Evolutionary conservation across 2,797 vertebrate genomes (phyloP), one percentile per base, ranked within the genome.

Genomic region (Ctenopoma kingsleyae): DNA sequence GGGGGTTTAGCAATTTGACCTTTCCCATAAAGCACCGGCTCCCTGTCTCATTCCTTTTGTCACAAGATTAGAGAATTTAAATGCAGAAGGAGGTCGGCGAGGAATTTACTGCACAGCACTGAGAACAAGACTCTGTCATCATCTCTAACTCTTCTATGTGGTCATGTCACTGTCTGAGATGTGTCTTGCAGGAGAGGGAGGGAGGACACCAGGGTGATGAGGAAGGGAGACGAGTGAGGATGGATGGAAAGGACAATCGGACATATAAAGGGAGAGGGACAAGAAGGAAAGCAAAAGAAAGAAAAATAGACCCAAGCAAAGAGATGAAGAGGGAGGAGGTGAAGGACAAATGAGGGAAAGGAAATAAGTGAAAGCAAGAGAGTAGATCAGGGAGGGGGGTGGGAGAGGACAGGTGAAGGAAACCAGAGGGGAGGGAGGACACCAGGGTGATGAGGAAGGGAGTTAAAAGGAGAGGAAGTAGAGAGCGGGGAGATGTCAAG

Each of bases 1-100:
- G 62, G 50, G 52, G 49, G 82, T 84, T 76, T 80, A 65, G 65
- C 52, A 35, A 15, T 62, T 65, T 81, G 70, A 89, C 80, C 79
- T 90, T 87, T 86, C 71, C 61, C 63, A 59, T 30, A 55, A 80
- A 66, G 72, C 67, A 27, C n/a, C 54, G 7, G 69, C 69, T 74
- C 57, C 59, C 61, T 13, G 9, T 27, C 64, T 58, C 25, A 0
- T 56, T 80, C 48, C 56, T 61, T 77, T 74, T 76, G 74, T 84
- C 73, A 66, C 55, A 12, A 66, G 71, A 80, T 85, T 71, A 77
- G 43, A 78, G 49, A 50, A 76, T 67, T 75, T 54, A 73, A 85
- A 82, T 70, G 54, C 74, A 59, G 27, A 2, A 36, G 64, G 55
- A 74, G 82, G 48, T 58, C 73, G 50, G 51, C 1, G 1, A 23